Evolutionary conservation across 2,888 invertebrate species (phyloP).

Genomic region (Steromphala cineraria): DNA sequence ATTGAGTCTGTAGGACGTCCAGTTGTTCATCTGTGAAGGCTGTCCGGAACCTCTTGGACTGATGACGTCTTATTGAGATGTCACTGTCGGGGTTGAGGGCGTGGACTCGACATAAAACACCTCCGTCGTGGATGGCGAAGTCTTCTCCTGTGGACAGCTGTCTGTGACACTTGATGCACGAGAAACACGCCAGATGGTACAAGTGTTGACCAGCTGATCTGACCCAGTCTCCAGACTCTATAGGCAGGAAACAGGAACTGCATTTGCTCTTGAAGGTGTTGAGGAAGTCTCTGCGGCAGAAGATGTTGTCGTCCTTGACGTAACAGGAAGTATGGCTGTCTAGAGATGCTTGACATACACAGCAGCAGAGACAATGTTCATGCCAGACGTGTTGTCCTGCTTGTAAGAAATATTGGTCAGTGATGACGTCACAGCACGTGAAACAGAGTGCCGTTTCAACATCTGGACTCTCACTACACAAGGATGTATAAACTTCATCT

Average conservation of each 20-base stretch:
- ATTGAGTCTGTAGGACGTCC: neutral
- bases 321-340: slow-evolving; percentile 95
- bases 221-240: neutral
- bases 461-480: slow-evolving; percentile 34
- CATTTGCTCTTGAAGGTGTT: neutral
- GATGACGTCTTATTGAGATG: neutral
- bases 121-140: neutral
- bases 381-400: slow-evolving; percentile 96
- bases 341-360: slow-evolving; percentile 90
- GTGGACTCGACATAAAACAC: neutral
- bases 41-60: neutral
- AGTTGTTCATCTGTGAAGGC: neutral
- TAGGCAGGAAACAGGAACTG: neutral
- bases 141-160: neutral
- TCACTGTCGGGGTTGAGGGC: neutral
- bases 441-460: slow-evolving; percentile 84
- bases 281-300: slow-evolving; percentile 95
- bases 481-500: neutral
- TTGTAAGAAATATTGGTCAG: slow-evolving; percentile 89
- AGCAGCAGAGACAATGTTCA: slow-evolving; percentile 91
- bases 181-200: neutral
- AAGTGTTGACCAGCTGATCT: neutral
- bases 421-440: slow-evolving; percentile 90
- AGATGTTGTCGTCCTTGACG: slow-evolving; percentile 91
- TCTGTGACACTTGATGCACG: neutral